These are phyloP conservation scores for Graphium colonna DNA, from an alignment of 2,888 invertebrate genomes.

Conservation along the genomic window DNA sequence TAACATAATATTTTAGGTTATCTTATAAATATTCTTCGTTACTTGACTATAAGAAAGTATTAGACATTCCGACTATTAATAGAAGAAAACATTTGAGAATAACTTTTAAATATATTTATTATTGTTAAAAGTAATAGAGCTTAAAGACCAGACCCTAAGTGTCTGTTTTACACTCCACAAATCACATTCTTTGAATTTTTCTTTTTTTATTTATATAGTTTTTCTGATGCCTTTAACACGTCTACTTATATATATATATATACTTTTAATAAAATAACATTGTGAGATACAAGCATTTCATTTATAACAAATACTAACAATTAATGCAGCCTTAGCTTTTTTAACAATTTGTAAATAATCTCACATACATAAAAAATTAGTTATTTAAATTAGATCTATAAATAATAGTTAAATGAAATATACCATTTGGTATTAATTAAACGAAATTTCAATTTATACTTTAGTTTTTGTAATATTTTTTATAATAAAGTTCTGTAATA, in stretches of 20 bases:
- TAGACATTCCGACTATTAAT: neutral
- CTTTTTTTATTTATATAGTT: too few relatives aligned
- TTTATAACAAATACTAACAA: too few relatives aligned
- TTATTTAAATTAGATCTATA: slow-evolving; percentile 5
- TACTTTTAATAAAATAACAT: too few relatives aligned
- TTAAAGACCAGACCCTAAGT: neutral
- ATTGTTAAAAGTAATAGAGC: neutral
- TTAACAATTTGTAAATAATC: slow-evolving; percentile 15
- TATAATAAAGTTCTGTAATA: slow-evolving; percentile 32
- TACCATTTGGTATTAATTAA: slow-evolving; percentile 7
- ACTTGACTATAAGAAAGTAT: neutral
- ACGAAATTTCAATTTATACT: slow-evolving; percentile 16
- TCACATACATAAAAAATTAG: slow-evolving; percentile 5
- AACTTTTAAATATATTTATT: neutral
- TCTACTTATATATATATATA: too few relatives aligned
- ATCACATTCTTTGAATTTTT: too few relatives aligned
- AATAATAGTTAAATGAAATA: slow-evolving; percentile 11
- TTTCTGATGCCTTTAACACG: too few relatives aligned
- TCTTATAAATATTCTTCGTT: neutral
- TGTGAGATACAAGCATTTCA: too few relatives aligned
- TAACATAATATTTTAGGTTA: neutral
- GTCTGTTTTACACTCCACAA: too few relatives aligned
- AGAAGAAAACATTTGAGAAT: neutral
- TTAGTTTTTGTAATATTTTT: slow-evolving; percentile 39
- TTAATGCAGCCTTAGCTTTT: neutral